These are phyloP conservation scores for Cryptops parisi DNA, from an alignment of 2,888 invertebrate genomes.

Conservation along the genomic window DNA sequence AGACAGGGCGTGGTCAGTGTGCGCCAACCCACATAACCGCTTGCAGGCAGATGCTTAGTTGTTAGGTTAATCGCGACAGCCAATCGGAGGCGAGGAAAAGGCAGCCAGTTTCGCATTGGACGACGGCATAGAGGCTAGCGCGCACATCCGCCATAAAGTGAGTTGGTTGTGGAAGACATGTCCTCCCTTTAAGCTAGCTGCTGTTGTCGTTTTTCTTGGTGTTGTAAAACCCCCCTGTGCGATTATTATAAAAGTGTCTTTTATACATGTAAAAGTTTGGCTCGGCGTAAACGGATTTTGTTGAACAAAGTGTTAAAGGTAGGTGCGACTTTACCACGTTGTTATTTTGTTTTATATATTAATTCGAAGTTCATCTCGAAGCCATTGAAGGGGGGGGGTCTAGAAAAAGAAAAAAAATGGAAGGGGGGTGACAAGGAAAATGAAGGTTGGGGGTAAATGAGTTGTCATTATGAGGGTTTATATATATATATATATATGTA, in stretches of 20 bases:
- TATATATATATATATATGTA: constrained; percentile 4
- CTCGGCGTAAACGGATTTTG: not conserved
- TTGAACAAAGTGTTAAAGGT: not conserved
- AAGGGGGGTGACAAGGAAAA: constrained; percentile 3
- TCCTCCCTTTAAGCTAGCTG: not conserved
- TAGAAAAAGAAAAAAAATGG: not conserved
- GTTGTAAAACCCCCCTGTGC: too few species aligned
- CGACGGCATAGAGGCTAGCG: not conserved
- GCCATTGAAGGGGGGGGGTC: too few species aligned
- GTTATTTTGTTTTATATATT: too few species aligned
- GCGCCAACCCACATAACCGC: constrained; percentile 5
- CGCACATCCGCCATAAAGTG: not conserved
- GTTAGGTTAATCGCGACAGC: not conserved
- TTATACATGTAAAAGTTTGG: too few species aligned
- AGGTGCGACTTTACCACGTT: too few species aligned
- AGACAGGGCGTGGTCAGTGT: constrained; percentile 13
- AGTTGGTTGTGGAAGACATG: not conserved
- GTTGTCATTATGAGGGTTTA: not conserved
- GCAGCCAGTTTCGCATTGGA: not conserved
- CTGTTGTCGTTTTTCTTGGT: not conserved
- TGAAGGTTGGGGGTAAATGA: not conserved
- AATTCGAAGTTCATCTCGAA: too few species aligned
- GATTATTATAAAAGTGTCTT: too few species aligned
- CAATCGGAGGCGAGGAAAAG: not conserved
- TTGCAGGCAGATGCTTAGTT: constrained; percentile 4